Evolutionary conservation across 2,113 vertebrate genomes (phyloP), one percentile per base, ranked within the genome.

Genomic region (Archocentrus centrarchus): DNA sequence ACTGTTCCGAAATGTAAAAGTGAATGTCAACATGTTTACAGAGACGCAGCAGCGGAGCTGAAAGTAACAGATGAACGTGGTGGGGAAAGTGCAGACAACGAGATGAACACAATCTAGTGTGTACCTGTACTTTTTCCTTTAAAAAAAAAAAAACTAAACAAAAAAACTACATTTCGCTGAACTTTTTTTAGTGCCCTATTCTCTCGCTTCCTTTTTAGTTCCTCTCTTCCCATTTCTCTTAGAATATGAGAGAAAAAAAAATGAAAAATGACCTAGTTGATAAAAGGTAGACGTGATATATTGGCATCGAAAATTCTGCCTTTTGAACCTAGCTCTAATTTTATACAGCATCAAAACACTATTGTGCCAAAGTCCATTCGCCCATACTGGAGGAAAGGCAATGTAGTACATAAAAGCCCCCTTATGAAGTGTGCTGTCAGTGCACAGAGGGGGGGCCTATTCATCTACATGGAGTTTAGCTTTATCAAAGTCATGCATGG

Each of bases 401-500:
- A 4, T 47, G 81, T 70, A 17, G 58, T 50, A 50, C 39, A 87
- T 77, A 73, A 89, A 89, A 89, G 81, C 57, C 35, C 5, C 63
- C 53, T 82, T 82, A 82, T 86, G 86, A 83, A 77, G 82, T 79
- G 63, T 60, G 55, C 60, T 80, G 85, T 89, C 76, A 80, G 39
- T 4, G 68, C 27, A 59, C 3, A 27, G 76, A 59, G 85, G 82
- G 79, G 61, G 79, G 63, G 77, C n/a, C 81, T 66, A 88, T 91
- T 93, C 85, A 88, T 89, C 87, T 77, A 14, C 63, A 30, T 59
- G 20, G 85, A 59, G 73, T 89, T 89, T 47, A 91, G 91, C 84
- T 90, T 91, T 83, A 92, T 92, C 91, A 92, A 92, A 92, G 85
- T 86, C 89, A 83, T 44, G 89, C 90, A 88, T 57, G 83, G 70